Percentiles rank a stretch among this genome's conserved stretches.
These are phyloP conservation scores for Drosophila lini DNA, from an alignment of 1,140 invertebrate species.

Conservation along the genomic window DNA sequence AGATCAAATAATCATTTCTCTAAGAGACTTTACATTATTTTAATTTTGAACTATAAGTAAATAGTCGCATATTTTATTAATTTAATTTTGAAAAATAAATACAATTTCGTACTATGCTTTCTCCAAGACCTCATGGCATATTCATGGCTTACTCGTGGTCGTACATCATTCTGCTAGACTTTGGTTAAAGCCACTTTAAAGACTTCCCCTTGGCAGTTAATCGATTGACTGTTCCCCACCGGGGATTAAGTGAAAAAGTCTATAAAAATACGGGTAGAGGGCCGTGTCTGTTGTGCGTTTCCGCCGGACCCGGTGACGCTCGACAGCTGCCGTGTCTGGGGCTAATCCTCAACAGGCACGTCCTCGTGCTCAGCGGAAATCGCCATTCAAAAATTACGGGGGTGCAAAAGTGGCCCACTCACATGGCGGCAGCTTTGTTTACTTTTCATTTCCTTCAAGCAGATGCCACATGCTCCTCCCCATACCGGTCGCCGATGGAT, in stretches of 20 bases:
- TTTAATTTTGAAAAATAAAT: too few species aligned
- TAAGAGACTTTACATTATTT: too few species aligned
- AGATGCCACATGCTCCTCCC: slow-evolving; percentile 59
- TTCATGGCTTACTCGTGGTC: background rate
- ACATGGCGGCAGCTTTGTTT: slow-evolving; percentile 59
- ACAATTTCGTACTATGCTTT: background rate
- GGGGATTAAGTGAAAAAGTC: slow-evolving; percentile 54
- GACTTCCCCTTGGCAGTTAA: slow-evolving; percentile 49
- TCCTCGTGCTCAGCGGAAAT: slow-evolving; percentile 58
- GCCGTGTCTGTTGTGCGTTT: slow-evolving; percentile 53
- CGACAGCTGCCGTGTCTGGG: slow-evolving; percentile 62
- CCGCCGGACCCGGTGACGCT: slow-evolving; percentile 59
- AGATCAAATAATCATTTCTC: too few species aligned
- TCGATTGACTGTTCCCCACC: slow-evolving; percentile 23
- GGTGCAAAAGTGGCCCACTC: slow-evolving; percentile 15
- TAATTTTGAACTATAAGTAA: too few species aligned
- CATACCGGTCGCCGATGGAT: slow-evolving; percentile 38
- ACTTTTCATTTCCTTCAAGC: slow-evolving; percentile 79
- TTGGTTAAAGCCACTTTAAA: slow-evolving; percentile 44
- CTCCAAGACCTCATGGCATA: background rate
- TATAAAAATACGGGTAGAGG: slow-evolving; percentile 40
- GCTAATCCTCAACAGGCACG: slow-evolving; percentile 75
- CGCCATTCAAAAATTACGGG: slow-evolving; percentile 61
- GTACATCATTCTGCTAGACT: slow-evolving; percentile 21
- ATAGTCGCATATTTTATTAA: too few species aligned